Evolutionary conservation across 2,888 invertebrate genomes (phyloP).

Genomic region (Oscheius sp.): DNA sequence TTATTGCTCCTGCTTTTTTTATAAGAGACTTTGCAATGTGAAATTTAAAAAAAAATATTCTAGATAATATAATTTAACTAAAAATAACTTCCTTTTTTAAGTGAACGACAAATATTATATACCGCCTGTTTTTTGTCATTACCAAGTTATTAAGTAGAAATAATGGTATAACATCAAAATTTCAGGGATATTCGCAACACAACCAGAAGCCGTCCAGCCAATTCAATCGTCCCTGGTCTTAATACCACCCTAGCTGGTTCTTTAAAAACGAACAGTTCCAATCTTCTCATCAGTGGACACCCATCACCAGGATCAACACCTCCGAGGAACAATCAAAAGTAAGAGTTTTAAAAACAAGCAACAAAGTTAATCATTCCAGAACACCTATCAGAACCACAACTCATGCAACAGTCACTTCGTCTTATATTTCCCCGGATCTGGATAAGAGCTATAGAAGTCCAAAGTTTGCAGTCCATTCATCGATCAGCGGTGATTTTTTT

Average conservation of each 20-base stretch:
- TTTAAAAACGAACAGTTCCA: not conserved
- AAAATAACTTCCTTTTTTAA: too few relatives aligned
- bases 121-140: too few relatives aligned
- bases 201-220: not conserved
- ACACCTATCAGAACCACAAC: not conserved
- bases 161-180: too few relatives aligned
- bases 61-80: too few relatives aligned
- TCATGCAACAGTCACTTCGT: conserved; percentile 5
- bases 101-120: too few relatives aligned
- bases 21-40: too few relatives aligned
- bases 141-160: too few relatives aligned
- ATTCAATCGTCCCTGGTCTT: conserved; percentile 17
- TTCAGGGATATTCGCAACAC: too few relatives aligned
- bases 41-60: too few relatives aligned
- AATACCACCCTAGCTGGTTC: not conserved
- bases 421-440: conserved; percentile 1
- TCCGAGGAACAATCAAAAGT: not conserved
- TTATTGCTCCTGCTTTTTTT: too few relatives aligned
- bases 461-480: not conserved
- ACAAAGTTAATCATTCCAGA: not conserved
- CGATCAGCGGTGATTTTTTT: not conserved
- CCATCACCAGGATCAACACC: conserved; percentile 25
- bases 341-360: not conserved
- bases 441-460: not conserved
- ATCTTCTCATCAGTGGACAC: conserved; percentile 2